Base-by-base conservation (phyloP, 2,888 invertebrate species). In the Gandaritis pyraliata region DNA sequence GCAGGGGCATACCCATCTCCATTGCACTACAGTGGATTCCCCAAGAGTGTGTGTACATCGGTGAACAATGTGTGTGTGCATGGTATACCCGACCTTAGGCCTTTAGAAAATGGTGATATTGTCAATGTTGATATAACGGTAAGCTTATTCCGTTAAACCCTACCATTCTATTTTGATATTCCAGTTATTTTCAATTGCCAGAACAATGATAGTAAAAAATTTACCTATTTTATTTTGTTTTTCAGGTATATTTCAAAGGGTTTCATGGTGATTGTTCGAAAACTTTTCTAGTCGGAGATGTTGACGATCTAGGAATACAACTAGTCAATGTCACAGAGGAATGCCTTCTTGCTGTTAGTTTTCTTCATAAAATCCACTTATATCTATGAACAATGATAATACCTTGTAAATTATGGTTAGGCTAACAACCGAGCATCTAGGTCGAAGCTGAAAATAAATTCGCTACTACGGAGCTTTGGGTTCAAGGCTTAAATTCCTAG, bases 211-310 rank as follows among this genome's bases (percentile, higher is more conserved):
- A 23, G 8, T 8, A 10, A 8, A 33, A n/a, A n/a, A n/a, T n/a
- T n/a, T n/a, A n/a, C n/a, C n/a, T n/a, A n/a, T n/a, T n/a, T n/a
- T n/a, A 8, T 16, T 33, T 2, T 23, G 8, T 36, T 65, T 59
- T 52, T 56, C 73, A 96, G 96, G 95, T 97, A 1, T 98, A 92
- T 83, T 93, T 93, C 16, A 94, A 97, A 82, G 97, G 97, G 6
- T 96, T 94, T 83, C 98, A 98, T 89, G 98, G 98, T 4, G 98
- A 98, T 83, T 97, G 98, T 78, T 97, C 98, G 2, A 95, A 95
- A 79, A 98, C 98, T 18, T 97, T 95, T 90, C 76, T 95, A 46
- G 94, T 98, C n/a, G 98, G 98, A 0, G 86, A 96, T 70, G 97
- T 97, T 0, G 98, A 98, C 86, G 93, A 94, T 36, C 88, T 90